Evolutionary conservation across 2,113 vertebrate genomes (phyloP).

Genomic region (Pteronura brasiliensis): DNA sequence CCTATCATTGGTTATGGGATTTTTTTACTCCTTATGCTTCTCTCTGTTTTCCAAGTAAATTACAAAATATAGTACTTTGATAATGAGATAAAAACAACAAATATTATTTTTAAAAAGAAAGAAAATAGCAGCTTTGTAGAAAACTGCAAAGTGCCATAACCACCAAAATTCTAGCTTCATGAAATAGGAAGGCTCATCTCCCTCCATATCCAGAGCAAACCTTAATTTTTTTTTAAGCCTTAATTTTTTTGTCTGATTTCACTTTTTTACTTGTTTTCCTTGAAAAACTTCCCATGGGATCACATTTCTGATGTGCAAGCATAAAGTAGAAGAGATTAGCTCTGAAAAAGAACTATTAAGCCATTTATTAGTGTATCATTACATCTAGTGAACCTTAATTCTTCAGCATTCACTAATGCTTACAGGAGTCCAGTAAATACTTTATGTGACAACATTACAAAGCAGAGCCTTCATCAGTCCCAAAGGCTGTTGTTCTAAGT

Average conservation of each 20-base stretch:
- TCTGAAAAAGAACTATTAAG: constrained; percentile 39
- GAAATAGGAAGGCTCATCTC: constrained; percentile 13
- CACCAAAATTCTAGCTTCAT: constrained; percentile 24
- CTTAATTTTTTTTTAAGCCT: neutral
- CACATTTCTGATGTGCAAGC: neutral
- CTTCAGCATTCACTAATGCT: constrained; percentile 21
- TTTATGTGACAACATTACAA: neutral
- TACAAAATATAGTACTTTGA: constrained; percentile 26
- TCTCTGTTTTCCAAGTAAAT: constrained; percentile 53
- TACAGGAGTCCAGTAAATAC: constrained; percentile 24
- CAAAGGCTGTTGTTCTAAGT: neutral
- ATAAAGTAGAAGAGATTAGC: constrained; percentile 14
- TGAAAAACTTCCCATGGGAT: neutral
- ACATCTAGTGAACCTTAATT: constrained; percentile 31
- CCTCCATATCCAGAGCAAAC: neutral
- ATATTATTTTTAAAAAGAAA: constrained; percentile 45
- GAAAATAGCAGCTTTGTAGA: constrained; percentile 45
- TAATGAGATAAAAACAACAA: constrained; percentile 51
- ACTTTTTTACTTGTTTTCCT: constrained; percentile 32
- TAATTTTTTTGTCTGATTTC: constrained; percentile 1
- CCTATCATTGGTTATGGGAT: neutral
- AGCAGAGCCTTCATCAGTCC: constrained; percentile 29
- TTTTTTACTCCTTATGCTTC: constrained; percentile 37
- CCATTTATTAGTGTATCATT: constrained; percentile 42
- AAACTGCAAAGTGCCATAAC: constrained; percentile 43